Evolutionary conservation across 2,113 vertebrate species (phyloP), one percentile per base, ranked within the genome.

Genomic region (Salvelinus sp.): DNA sequence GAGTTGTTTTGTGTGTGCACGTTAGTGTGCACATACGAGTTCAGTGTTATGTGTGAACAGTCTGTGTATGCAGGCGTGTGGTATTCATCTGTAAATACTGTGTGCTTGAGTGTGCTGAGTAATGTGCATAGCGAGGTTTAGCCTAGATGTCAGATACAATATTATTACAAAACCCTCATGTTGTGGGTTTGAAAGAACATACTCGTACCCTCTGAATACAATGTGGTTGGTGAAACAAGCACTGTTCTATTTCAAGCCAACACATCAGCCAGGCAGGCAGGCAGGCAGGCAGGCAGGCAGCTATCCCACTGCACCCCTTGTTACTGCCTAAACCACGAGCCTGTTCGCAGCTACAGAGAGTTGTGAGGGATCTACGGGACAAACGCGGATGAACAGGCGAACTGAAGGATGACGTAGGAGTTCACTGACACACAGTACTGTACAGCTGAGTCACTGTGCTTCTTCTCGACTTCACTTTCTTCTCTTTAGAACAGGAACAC

Each of bases 51-150:
- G 72, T 60, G 33, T 13, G 58, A 28, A 47, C n/a, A 62, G 72
- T 64, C 7, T 66, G 64, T 67, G 50, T 25, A 48, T 72, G 63
- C 47, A 44, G 84, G 76, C 72, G 83, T 79, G 73, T 82, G 80
- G 80, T 30, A 28, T 54, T 20, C 14, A 22, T 70, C n/a, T 16
- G 22, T 6, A 10, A 44, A 16, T 13, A 58, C 27, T 27, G 18
- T 69, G 68, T 23, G n/a, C 9, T 1, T 1, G 1, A 10, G 68
- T 48, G 20, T 12, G 7, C 18, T 48, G 38, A 20, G 20, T 69
- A 25, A 25, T 13, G 30, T 48, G 38, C 38, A 3, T 69, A n/a
- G 33, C 22, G 22, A 66, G 25, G 25, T 27, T 25, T 63, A 25
- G n/a, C 2, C 60, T 66, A 2, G 10, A 30, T n/a, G 22, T 48